Base-by-base conservation (phyloP, 2,797 vertebrate genomes). In the Coreius guichenoti region DNA sequence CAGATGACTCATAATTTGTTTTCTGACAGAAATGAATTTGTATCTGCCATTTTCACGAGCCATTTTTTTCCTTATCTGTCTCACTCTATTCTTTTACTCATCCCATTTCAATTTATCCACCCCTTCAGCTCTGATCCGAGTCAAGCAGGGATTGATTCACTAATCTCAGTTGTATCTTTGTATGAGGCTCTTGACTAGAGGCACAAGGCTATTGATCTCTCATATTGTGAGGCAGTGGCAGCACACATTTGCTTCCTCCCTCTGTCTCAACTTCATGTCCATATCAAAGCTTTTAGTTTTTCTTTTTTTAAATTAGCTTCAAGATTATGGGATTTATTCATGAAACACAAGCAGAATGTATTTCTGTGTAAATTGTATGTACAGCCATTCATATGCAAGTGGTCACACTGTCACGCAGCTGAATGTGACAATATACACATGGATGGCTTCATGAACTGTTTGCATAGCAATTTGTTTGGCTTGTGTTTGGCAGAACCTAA, bases 121-220 rank as follows among this genome's bases (percentile, higher is more conserved):
- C 36, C 3, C 65, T 84, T 19, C n/a, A 45, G 33, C 49, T 69
- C 36, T 84, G 65, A 69, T 69, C 36, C 26, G 21, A 69, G 82
- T 78, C 33, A 47, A 78, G 43, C 63, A 51, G 29, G 63, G 45
- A 56, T 56, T 84, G 36, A 67, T 17, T 77, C 47, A 26, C 17
- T 78, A 70, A 84, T 78, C 65, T 78, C 49, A 33, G 31, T 43
- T 78, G 65, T 78, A 31, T 75, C 17, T 58, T 76, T 58, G 23
- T 69, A 70, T 78, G 63, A 69, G 63, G 4, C 47, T 69, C 70
- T 83, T 77, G 33, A 77, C 31, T 58, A 39, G 6, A 69, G 36
- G n/a, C 36, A 51, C 58, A 68, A 36, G 21, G 19, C 47, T 81
- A 54, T 70, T 51, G 81, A 75, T 76, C 19, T 49, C 36, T 69